Evolutionary conservation across 2,797 vertebrate species (phyloP).

Genomic region (Sebastes cheni): DNA sequence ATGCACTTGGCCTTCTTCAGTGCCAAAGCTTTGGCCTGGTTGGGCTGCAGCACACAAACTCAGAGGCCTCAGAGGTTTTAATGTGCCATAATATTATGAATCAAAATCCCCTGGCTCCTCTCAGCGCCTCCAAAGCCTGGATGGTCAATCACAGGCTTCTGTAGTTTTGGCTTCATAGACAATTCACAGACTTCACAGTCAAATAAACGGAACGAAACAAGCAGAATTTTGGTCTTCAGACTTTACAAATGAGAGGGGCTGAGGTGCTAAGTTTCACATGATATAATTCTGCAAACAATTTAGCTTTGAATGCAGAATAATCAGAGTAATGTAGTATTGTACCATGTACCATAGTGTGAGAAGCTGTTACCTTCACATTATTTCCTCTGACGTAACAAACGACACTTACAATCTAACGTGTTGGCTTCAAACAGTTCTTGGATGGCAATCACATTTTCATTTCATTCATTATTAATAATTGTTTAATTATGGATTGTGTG

Average conservation of each 20-base stretch:
- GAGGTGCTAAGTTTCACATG: neutral
- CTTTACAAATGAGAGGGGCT: neutral
- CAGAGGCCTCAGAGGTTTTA: neutral
- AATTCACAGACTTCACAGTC: neutral
- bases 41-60: neutral
- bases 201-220: neutral
- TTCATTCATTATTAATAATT: slow-evolving; percentile 25
- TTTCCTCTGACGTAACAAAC: neutral
- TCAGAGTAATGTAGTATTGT: neutral
- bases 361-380: neutral
- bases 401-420: neutral
- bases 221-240: neutral
- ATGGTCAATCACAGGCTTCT: neutral
- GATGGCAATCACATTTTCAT: slow-evolving; percentile 1
- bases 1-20: no score
- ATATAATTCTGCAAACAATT: neutral
- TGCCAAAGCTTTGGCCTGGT: neutral
- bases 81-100: neutral
- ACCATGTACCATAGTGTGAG: neutral
- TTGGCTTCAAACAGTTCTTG: neutral
- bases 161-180: neutral
- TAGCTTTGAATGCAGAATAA: neutral
- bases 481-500: slow-evolving; percentile 24
- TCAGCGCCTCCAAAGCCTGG: neutral
- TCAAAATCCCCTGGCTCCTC: slow-evolving; percentile 2